These are phyloP conservation scores for Chionomys nivalis DNA, from an alignment of 2,113 vertebrate genomes.

Conservation along the genomic window DNA sequence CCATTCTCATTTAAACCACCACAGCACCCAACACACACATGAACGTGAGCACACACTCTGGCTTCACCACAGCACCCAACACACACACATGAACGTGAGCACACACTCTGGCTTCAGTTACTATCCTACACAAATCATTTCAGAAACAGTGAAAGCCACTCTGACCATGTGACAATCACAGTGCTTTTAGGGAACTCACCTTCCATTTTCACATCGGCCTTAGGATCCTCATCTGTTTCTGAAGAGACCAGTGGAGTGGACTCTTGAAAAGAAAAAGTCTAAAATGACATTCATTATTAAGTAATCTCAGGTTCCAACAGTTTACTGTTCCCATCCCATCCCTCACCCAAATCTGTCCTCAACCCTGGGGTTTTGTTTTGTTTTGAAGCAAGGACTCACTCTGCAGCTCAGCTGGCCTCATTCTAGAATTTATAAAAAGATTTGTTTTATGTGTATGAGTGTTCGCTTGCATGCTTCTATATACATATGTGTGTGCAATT, in stretches of 20 bases:
- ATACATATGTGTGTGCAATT: not conserved
- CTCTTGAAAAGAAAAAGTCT: conserved; percentile 74
- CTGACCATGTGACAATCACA: not conserved
- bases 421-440: not conserved
- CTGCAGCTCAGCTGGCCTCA: not conserved
- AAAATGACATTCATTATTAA: conserved; percentile 33
- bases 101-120: not conserved
- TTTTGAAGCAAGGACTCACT: not conserved
- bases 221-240: conserved; percentile 80
- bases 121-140: no score
- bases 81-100: no score
- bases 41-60: accelerated
- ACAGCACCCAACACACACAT: not conserved
- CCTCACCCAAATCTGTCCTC: not conserved
- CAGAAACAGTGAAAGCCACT: not conserved
- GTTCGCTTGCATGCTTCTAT: not conserved
- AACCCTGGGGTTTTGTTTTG: not conserved
- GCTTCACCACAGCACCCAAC: no score
- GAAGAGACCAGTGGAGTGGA: conserved; percentile 67
- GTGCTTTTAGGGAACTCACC: conserved; percentile 76
- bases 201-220: conserved; percentile 84
- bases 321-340: not conserved
- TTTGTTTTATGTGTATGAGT: not conserved
- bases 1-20: not conserved
- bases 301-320: not conserved